Percentiles rank a stretch among this genome's conserved stretches.
These are phyloP conservation scores for Anastatus disparis DNA, from an alignment of 1,140 invertebrate species.

Conservation along the genomic window DNA sequence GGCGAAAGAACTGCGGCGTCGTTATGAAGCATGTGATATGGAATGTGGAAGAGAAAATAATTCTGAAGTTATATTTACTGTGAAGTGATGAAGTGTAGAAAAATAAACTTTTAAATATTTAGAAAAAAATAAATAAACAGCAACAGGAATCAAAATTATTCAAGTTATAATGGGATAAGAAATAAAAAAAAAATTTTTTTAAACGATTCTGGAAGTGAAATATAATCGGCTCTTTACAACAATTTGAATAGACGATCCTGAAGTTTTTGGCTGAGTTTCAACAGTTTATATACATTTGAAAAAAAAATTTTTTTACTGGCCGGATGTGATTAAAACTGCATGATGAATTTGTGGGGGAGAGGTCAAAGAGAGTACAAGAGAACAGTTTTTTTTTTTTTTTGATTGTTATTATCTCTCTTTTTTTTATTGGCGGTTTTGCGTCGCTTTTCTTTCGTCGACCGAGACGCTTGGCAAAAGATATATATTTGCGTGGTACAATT, in stretches of 20 bases:
- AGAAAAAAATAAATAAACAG: slow-evolving; percentile 21
- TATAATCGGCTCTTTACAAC: too few species aligned
- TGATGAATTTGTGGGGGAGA: not conserved
- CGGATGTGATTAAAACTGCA: not conserved
- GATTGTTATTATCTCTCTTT: too few species aligned
- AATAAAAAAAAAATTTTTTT: too few species aligned
- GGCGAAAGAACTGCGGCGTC: slow-evolving; percentile 67
- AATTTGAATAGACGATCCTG: too few species aligned
- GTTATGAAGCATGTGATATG: slow-evolving; percentile 36
- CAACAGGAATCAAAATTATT: slow-evolving; percentile 14
- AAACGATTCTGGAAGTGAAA: too few species aligned
- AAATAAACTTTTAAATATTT: not conserved
- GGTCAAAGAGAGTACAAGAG: slow-evolving; percentile 36
- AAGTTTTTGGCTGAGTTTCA: slow-evolving; percentile 12
- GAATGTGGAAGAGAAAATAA: too few species aligned
- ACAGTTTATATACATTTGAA: too few species aligned
- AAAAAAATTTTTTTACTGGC: too few species aligned
- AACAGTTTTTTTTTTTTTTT: too few species aligned
- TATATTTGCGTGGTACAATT: not conserved
- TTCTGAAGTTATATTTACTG: too few species aligned
- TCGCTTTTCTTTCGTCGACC: slow-evolving; percentile 68
- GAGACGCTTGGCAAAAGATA: slow-evolving; percentile 51
- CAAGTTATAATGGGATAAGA: too few species aligned
- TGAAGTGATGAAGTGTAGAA: not conserved
- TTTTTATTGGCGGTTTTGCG: slow-evolving; percentile 59